Base-by-base conservation (phyloP, 2,888 invertebrate genomes). In the Exocentrus adspersus region DNA sequence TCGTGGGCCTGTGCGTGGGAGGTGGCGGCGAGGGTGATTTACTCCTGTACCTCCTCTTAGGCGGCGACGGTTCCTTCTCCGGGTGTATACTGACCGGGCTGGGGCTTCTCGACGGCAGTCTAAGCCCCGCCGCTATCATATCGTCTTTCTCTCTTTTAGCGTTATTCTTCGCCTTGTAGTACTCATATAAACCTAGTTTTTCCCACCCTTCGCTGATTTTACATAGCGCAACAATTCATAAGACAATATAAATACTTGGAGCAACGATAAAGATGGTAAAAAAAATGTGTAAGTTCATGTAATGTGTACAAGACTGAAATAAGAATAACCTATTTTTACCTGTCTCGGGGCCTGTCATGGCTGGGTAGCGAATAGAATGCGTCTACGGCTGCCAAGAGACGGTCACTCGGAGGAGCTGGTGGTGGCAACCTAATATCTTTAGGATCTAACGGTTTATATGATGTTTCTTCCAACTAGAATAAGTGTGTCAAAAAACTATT, bases 301-400 rank as follows among this genome's bases (percentile, higher is more conserved):
- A n/a, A 19, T 28, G 28, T 50, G 21, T 52, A 45, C 52, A 52
- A 48, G 17, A 52, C 28, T 50, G 19, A 14, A 43, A 46, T 53
- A 53, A 65, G 50, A 60, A 59, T 45, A 69, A 63, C 67, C 67
- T 71, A 60, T 70, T 69, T n/a, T 77, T 82, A 93, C 93, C 92
- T 93, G 84, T 98, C 97, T 78, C 97, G 86, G 0, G 98, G 97
- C 64, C 95, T 88, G 79, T 98, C 98, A 79, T 98, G 97, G 73
- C 94, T 93, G 4, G 98, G 97, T 21, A 93, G 90, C 1, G 94
- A 92, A 83, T 98, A 98, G 86, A 98, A 99, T 1, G 96, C 95
- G 77, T 98, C 97, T 0, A 99, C 92, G 6, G 98, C 98, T 16
- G 94, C 93, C 30, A 98, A 85, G 41, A 99, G 85, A 64, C 97